Evolutionary conservation across 2,888 invertebrate species (phyloP).

Genomic region (Eucriotettix oculatus): DNA sequence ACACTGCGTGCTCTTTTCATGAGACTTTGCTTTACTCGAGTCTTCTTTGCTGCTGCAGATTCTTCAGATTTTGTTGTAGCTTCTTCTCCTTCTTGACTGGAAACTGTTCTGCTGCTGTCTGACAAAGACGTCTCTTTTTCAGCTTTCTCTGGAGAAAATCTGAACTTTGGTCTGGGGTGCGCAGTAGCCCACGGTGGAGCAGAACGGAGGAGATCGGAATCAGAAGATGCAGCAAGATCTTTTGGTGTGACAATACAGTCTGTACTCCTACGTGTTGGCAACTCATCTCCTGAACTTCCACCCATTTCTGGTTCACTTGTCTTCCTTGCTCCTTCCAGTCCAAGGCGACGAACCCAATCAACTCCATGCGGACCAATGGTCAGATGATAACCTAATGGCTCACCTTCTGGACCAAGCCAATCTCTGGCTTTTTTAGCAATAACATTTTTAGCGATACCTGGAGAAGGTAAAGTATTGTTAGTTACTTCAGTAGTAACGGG

Average conservation of each 20-base stretch:
- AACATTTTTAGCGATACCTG: neutral
- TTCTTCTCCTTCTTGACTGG: conserved; percentile 32
- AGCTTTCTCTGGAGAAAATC: conserved; percentile 25
- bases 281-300: conserved; percentile 27
- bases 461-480: conserved; percentile 1
- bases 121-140: conserved; percentile 24
- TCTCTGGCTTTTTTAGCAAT: conserved; percentile 10
- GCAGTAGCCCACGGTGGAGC: conserved; percentile 36
- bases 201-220: conserved; percentile 37
- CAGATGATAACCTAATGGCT: conserved; percentile 30
- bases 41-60: conserved; percentile 41
- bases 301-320: conserved; percentile 29
- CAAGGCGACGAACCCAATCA: conserved; percentile 48
- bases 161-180: conserved; percentile 22
- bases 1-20: conserved; percentile 74
- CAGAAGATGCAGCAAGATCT: conserved; percentile 39
- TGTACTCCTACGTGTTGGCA: conserved; percentile 54
- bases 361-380: conserved; percentile 44
- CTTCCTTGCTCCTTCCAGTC: conserved; percentile 27
- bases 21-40: conserved; percentile 50
- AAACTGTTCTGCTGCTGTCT: conserved; percentile 36
- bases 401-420: conserved; percentile 15
- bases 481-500: conserved; percentile 22
- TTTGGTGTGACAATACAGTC: conserved; percentile 57
- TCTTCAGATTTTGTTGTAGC: conserved; percentile 14